Conservation (phyloP, 1,140 invertebrate species). For the Brachionus sp. region DNA sequence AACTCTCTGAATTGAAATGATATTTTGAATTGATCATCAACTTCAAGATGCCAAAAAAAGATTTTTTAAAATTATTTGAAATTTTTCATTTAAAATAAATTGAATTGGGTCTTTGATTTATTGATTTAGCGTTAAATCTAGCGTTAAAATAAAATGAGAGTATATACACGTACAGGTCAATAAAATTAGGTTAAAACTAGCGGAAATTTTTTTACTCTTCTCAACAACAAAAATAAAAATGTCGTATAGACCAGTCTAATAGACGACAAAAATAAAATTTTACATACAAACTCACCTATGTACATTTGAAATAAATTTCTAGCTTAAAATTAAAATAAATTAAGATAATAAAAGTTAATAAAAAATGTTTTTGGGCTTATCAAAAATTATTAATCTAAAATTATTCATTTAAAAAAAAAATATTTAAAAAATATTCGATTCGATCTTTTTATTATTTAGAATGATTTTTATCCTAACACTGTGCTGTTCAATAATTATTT, state of each 20-base stretch:
- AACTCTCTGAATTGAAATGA: too few species aligned
- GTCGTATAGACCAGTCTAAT: not conserved
- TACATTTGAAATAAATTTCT: not conserved
- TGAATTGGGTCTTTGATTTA: too few species aligned
- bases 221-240: not conserved
- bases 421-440: not conserved
- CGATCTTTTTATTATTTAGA: not conserved
- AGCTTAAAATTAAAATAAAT: not conserved
- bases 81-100: too few species aligned
- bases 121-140: too few species aligned
- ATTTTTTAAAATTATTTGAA: too few species aligned
- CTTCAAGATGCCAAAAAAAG: too few species aligned
- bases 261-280: not conserved
- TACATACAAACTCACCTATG: not conserved
- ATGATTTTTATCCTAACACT: not conserved
- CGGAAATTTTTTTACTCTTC: not conserved
- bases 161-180: not conserved
- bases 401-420: not conserved
- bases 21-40: too few species aligned
- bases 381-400: not conserved
- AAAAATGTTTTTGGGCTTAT: not conserved
- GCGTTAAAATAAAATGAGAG: too few species aligned
- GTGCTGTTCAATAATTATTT: too few species aligned
- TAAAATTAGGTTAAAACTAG: conserved; percentile 1
- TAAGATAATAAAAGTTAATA: not conserved